A percentile compares a stretch with the other conserved stretches of the same genome.
Evolutionary conservation across 2,797 vertebrate species (phyloP).

Genomic region (Fistularia tabacaria): DNA sequence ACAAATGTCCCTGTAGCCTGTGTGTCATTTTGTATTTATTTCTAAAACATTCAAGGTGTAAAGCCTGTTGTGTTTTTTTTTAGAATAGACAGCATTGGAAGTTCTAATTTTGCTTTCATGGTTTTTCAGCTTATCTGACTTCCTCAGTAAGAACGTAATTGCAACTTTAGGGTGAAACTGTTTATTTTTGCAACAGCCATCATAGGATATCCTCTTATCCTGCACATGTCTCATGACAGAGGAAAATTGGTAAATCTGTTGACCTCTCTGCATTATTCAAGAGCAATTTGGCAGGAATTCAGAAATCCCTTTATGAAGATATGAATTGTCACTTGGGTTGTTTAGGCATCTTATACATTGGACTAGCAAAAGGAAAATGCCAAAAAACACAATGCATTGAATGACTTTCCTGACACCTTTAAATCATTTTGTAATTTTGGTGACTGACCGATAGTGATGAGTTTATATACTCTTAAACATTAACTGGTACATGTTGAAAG

Average conservation of each 20-base stretch:
- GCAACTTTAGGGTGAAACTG: constrained; percentile 42
- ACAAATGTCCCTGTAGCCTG: constrained; percentile 31
- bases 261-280: constrained; percentile 12
- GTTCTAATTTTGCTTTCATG: constrained; percentile 61
- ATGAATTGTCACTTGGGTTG: neutral
- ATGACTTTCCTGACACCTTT: constrained; percentile 2
- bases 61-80: constrained; percentile 34
- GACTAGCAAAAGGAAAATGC: constrained; percentile 2
- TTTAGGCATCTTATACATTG: neutral
- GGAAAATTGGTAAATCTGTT: constrained; percentile 3
- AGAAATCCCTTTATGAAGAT: constrained; percentile 5
- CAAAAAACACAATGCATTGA: neutral
- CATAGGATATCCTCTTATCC: constrained; percentile 67
- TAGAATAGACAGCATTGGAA: constrained; percentile 53
- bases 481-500: constrained; percentile 30
- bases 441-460: constrained; percentile 23
- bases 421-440: constrained; percentile 20
- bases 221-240: constrained; percentile 27
- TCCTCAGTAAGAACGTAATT: constrained; percentile 60
- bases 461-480: constrained; percentile 45
- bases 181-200: constrained; percentile 54
- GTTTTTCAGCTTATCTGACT: constrained; percentile 66
- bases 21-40: constrained; percentile 47
- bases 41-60: constrained; percentile 42
- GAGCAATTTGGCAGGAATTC: constrained; percentile 3